Evolutionary conservation across 1,140 invertebrate genomes (phyloP).

Genomic region (Colletes gigas): DNA sequence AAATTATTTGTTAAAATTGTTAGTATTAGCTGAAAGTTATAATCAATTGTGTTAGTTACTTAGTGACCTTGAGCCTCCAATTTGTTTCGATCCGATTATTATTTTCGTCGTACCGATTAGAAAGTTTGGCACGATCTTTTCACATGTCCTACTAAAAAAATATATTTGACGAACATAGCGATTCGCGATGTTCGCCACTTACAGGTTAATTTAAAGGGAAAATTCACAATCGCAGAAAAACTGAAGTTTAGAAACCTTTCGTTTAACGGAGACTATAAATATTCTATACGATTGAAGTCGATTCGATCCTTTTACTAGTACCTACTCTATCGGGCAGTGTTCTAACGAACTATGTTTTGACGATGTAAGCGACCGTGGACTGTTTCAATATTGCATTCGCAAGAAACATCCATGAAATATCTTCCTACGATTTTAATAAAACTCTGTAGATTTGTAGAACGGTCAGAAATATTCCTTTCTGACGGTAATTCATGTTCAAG

Average conservation of each 20-base stretch:
- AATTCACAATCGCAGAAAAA: constrained; percentile 1
- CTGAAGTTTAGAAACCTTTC: neutral
- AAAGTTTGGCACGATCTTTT: constrained; percentile 4
- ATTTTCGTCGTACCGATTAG: constrained; percentile 1
- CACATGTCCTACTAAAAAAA: neutral
- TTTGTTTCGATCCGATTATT: neutral
- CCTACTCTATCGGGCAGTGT: constrained; percentile 45
- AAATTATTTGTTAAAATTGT: too few relatives aligned
- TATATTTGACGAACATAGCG: neutral
- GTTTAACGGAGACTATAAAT: neutral
- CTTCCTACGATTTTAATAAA: too few relatives aligned
- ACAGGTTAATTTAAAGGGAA: neutral
- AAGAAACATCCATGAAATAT: too few relatives aligned
- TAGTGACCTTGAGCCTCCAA: neutral
- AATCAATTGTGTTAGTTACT: too few relatives aligned
- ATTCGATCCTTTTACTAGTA: constrained; percentile 5
- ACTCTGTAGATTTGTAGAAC: too few relatives aligned
- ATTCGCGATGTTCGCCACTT: neutral
- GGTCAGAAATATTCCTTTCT: too few relatives aligned
- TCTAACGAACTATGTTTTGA: constrained; percentile 16
- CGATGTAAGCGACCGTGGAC: constrained; percentile 21
- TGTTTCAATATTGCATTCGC: neutral
- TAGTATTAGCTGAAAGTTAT: too few relatives aligned
- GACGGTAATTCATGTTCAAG: too few relatives aligned
- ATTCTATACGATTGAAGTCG: neutral